Conservation (phyloP, 1,140 invertebrate genomes). For the Apolygus lucorum region DNA sequence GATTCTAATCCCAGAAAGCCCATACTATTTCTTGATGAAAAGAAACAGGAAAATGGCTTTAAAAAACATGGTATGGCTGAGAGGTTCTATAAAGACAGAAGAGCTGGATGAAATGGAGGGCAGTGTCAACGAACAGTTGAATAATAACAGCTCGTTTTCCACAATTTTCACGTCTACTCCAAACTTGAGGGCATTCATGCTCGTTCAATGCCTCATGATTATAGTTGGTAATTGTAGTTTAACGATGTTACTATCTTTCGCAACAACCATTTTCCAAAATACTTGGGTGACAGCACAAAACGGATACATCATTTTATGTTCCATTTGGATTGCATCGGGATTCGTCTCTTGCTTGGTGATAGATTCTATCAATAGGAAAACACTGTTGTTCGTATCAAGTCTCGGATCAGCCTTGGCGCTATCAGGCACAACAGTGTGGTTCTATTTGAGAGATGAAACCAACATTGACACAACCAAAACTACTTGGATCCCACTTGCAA, state of each 20-base stretch:
- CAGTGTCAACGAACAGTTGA: slow-evolving; percentile 23
- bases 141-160: slow-evolving; percentile 19
- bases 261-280: slow-evolving; percentile 60
- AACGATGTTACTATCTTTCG: slow-evolving; percentile 62
- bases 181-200: slow-evolving; percentile 49
- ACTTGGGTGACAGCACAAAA: slow-evolving; percentile 14
- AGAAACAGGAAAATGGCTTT: slow-evolving; percentile 53
- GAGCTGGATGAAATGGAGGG: slow-evolving; percentile 30
- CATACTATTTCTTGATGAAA: slow-evolving; percentile 56
- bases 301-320: slow-evolving; percentile 16
- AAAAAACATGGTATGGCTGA: slow-evolving; percentile 53
- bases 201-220: slow-evolving; percentile 53
- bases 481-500: slow-evolving; percentile 25
- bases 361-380: slow-evolving; percentile 39
- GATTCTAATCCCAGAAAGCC: slow-evolving; percentile 70
- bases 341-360: slow-evolving; percentile 35
- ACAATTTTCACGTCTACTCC: slow-evolving; percentile 22
- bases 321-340: slow-evolving; percentile 40
- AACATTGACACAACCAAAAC: background rate
- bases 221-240: slow-evolving; percentile 68
- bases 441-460: background rate
- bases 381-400: slow-evolving; percentile 40
- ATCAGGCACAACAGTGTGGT: slow-evolving; percentile 22
- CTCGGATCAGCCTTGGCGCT: slow-evolving; percentile 27
- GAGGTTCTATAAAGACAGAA: slow-evolving; percentile 35